A percentile compares a stretch with the other conserved stretches of the same genome.
These are phyloP conservation scores for Darevskia nairensis DNA, from an alignment of 2,797 vertebrate genomes.

Conservation along the genomic window DNA sequence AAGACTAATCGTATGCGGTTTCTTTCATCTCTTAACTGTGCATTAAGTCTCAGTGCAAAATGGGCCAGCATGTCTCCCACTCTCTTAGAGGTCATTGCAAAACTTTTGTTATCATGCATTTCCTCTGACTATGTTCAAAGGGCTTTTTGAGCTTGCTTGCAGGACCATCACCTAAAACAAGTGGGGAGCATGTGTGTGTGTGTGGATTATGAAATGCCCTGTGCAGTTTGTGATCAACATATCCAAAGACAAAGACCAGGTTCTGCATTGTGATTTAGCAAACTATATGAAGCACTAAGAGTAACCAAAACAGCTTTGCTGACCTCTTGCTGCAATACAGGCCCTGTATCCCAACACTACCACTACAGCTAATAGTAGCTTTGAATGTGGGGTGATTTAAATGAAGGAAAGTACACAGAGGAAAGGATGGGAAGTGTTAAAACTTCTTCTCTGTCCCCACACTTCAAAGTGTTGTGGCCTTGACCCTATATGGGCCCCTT, in stretches of 20 bases:
- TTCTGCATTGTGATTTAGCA: background rate
- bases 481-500: background rate
- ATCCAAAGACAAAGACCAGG: background rate
- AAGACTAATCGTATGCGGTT: background rate
- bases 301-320: too few relatives aligned
- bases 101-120: background rate
- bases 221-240: background rate
- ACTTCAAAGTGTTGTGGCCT: background rate
- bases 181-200: background rate
- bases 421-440: too few relatives aligned
- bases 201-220: too few relatives aligned
- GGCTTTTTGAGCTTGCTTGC: background rate
- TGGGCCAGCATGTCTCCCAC: background rate
- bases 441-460: background rate
- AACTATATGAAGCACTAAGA: background rate
- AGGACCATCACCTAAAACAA: background rate
- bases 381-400: background rate
- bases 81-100: background rate
- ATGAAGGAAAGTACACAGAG: too few relatives aligned
- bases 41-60: conserved; percentile 1
- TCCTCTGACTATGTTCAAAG: background rate
- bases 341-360: background rate
- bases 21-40: background rate
- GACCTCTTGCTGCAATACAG: background rate
- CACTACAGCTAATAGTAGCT: background rate